Conservation (phyloP, 1,140 invertebrate species). For the Tetragnatha versicolor region DNA sequence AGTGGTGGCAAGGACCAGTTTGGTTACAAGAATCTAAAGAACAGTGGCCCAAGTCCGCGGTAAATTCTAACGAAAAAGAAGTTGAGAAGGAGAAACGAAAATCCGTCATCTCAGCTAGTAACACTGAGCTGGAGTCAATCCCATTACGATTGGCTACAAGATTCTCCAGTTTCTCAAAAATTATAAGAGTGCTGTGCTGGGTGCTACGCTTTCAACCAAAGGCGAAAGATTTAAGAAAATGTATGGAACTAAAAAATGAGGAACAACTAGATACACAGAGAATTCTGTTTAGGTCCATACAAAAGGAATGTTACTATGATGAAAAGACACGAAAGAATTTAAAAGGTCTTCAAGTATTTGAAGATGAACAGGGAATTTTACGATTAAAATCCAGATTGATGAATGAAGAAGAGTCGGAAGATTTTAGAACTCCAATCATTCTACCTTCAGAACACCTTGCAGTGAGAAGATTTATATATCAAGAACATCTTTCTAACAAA, state of each 20-base stretch:
- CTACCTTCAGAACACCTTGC: conserved; percentile 16
- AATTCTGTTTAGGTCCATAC: neutral
- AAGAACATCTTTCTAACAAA: conserved; percentile 27
- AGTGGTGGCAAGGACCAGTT: too few relatives aligned
- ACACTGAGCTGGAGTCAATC: too few relatives aligned
- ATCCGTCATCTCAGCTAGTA: too few relatives aligned
- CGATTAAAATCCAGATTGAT: conserved; percentile 16
- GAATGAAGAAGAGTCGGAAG: conserved; percentile 20
- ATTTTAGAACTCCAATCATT: conserved; percentile 17
- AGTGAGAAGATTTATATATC: conserved; percentile 14
- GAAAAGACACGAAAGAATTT: conserved; percentile 5
- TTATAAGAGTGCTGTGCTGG: too few relatives aligned
- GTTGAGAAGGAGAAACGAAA: too few relatives aligned
- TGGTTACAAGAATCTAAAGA: too few relatives aligned
- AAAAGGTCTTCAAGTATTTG: conserved; percentile 2
- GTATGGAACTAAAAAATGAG: neutral
- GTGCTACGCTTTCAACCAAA: neutral
- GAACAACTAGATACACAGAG: neutral
- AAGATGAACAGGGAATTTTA: conserved; percentile 10
- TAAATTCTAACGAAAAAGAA: too few relatives aligned
- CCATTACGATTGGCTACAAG: too few relatives aligned
- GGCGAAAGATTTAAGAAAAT: too few relatives aligned
- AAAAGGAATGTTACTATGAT: conserved; percentile 6
- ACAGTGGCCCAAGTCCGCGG: too few relatives aligned
- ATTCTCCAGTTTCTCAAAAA: too few relatives aligned